Conservation (phyloP, 2,113 vertebrate species). For the Petrocephalus zakoni region DNA sequence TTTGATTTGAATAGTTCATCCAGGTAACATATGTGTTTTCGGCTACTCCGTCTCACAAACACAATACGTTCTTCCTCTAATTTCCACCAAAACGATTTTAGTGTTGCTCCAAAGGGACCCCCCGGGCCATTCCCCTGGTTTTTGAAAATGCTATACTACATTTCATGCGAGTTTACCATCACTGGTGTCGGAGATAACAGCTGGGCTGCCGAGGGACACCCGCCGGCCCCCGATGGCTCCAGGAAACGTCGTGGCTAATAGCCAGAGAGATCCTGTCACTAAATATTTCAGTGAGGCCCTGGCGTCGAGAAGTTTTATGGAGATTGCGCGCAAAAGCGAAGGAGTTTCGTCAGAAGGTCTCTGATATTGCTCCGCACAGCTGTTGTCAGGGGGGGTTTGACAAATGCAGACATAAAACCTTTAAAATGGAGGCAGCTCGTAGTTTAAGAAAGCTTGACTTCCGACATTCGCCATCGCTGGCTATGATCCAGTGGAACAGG, state of each 20-base stretch:
- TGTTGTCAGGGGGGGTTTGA: background rate
- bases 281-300: conserved; percentile 46
- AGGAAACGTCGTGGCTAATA: conserved; percentile 50
- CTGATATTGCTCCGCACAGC: conserved; percentile 25
- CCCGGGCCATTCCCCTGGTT: conserved; percentile 35
- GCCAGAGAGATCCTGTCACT: conserved; percentile 54
- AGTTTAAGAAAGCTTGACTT: conserved; percentile 26
- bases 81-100: conserved; percentile 42
- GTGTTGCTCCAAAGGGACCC: conserved; percentile 26
- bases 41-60: conserved; percentile 30
- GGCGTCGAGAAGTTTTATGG: conserved; percentile 44
- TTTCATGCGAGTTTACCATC: conserved; percentile 44
- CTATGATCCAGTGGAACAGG: background rate
- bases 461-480: conserved; percentile 18
- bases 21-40: background rate
- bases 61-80: conserved; percentile 34
- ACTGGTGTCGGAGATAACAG: conserved; percentile 41
- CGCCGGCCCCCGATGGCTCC: conserved; percentile 22
- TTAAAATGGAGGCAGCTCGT: background rate
- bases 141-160: conserved; percentile 39
- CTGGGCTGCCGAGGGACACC: conserved; percentile 23
- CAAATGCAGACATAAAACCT: conserved; percentile 7
- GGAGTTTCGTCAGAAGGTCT: conserved; percentile 20
- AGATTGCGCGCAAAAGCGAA: conserved; percentile 28
- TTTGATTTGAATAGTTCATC: background rate